A percentile compares a stretch with the other conserved stretches of the same genome.
Conservation (phyloP, 2,113 vertebrate species). For the Siniperca chuatsi region DNA sequence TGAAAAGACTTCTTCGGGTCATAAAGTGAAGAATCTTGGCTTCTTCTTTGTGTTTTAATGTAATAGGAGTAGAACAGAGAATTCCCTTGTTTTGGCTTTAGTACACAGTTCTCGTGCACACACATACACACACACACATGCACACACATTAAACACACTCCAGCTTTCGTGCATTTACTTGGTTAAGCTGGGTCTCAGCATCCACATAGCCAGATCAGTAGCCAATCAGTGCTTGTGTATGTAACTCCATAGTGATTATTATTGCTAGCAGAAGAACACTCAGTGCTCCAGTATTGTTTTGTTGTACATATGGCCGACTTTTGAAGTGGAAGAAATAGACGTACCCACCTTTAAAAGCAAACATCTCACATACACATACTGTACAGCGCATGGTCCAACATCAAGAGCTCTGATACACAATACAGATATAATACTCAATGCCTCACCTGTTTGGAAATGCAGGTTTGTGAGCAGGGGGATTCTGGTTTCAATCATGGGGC, state of each 20-base stretch:
- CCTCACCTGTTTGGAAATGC: not conserved
- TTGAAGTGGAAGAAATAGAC: not conserved
- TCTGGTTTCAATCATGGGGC: not conserved
- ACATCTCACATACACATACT: not conserved
- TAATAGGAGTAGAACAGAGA: conserved; percentile 42
- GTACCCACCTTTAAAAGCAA: not conserved
- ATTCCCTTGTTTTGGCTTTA: conserved; percentile 24
- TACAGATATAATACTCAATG: not conserved
- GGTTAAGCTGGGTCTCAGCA: conserved; percentile 28
- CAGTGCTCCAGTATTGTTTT: not conserved
- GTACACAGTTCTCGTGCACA: not conserved
- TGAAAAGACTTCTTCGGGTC: conserved; percentile 58
- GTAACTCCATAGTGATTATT: not conserved
- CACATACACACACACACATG: conserved; percentile 6
- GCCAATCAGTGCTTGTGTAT: not conserved
- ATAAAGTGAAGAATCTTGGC: conserved; percentile 60
- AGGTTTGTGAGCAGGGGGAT: not conserved
- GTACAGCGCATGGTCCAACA: not conserved
- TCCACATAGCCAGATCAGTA: not conserved
- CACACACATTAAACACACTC: not conserved
- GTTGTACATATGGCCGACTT: not conserved
- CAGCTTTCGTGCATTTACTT: not conserved
- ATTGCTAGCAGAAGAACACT: not conserved
- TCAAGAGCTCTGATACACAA: not conserved
- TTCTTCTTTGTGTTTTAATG: conserved; percentile 58